A percentile compares a stretch with the other conserved stretches of the same genome.
Conservation (phyloP, 1,140 invertebrate genomes). For the Onthophagus taurus region DNA sequence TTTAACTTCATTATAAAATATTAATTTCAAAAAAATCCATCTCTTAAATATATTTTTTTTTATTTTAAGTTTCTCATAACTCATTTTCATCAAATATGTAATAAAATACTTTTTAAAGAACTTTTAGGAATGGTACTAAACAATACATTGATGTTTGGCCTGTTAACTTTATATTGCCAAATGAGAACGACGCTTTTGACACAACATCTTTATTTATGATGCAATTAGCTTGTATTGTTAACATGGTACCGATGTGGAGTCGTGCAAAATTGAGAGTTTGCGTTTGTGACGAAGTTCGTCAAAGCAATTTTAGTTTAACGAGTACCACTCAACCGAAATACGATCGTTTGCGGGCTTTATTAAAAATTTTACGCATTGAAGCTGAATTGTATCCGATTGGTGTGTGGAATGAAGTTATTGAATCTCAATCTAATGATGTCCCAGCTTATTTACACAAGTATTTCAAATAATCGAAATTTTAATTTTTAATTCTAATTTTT, state of each 20-base stretch:
- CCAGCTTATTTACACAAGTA: constrained; percentile 27
- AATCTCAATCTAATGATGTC: constrained; percentile 23
- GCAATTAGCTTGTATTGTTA: constrained; percentile 92
- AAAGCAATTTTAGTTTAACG: constrained; percentile 38
- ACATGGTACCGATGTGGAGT: constrained; percentile 83
- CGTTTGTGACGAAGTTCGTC: constrained; percentile 54
- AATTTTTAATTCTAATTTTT: not conserved
- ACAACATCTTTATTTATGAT: constrained; percentile 89
- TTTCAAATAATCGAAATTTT: not conserved
- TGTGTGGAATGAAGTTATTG: constrained; percentile 29
- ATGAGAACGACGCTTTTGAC: constrained; percentile 67
- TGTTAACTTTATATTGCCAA: constrained; percentile 75
- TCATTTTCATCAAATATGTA: not conserved
- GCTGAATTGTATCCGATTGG: constrained; percentile 50
- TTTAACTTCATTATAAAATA: no score
- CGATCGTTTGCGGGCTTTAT: constrained; percentile 45
- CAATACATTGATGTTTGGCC: constrained; percentile 97
- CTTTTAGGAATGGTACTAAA: constrained; percentile 43
- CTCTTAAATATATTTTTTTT: no score
- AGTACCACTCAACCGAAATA: constrained; percentile 36
- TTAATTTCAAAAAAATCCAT: no score
- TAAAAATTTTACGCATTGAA: constrained; percentile 54
- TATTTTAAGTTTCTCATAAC: not conserved
- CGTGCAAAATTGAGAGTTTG: constrained; percentile 74
- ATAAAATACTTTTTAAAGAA: not conserved